Conservation (phyloP, 1,140 invertebrate genomes). For the Aphidius gifuensis region DNA sequence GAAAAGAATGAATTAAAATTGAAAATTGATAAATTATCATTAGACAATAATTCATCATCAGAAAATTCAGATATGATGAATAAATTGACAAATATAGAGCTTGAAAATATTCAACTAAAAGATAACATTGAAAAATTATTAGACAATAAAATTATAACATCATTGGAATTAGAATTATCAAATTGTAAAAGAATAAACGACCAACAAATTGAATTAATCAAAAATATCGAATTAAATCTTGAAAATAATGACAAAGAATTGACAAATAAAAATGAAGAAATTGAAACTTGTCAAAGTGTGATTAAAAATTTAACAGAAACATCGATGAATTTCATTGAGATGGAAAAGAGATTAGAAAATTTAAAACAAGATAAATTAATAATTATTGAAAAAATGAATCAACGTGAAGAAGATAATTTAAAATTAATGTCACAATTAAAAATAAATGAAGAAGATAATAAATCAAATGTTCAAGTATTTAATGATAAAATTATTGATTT, state of each 20-base stretch:
- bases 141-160: constrained; percentile 3
- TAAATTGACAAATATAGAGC: constrained; percentile 26
- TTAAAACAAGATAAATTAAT: constrained; percentile 34
- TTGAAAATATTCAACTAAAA: constrained; percentile 8
- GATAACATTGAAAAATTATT: not conserved
- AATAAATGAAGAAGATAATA: too few relatives aligned
- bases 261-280: constrained; percentile 35
- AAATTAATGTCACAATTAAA: too few relatives aligned
- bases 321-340: constrained; percentile 35
- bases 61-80: constrained; percentile 38
- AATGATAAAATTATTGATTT: constrained; percentile 29
- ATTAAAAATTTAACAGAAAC: constrained; percentile 27
- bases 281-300: constrained; percentile 51
- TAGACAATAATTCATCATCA: constrained; percentile 21
- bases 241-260: constrained; percentile 2
- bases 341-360: constrained; percentile 39
- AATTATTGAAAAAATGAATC: constrained; percentile 33
- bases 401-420: too few relatives aligned
- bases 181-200: constrained; percentile 13
- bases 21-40: constrained; percentile 19
- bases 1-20: constrained; percentile 12
- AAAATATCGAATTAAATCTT: constrained; percentile 7
- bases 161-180: constrained; percentile 33
- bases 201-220: constrained; percentile 3
- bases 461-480: constrained; percentile 13